These are phyloP conservation scores for Keiferia lycopersicella DNA, from an alignment of 2,888 invertebrate species.

Conservation along the genomic window DNA sequence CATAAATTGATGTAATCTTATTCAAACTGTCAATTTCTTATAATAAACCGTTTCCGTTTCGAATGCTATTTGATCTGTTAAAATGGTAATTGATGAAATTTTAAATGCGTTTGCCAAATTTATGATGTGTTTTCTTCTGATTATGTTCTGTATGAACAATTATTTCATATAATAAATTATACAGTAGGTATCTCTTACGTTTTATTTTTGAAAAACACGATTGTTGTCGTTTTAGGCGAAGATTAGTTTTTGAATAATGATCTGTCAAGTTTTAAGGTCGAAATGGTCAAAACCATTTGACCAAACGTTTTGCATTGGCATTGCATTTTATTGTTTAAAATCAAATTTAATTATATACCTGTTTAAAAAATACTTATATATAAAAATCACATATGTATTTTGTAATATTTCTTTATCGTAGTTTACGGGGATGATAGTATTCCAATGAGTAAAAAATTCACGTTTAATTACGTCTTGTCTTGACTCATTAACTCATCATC, in stretches of 20 bases:
- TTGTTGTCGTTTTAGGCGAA: slow-evolving; percentile 13
- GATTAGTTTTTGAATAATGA: slow-evolving; percentile 18
- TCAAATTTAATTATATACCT: neutral
- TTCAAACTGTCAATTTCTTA: slow-evolving; percentile 51
- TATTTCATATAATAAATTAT: slow-evolving; percentile 32
- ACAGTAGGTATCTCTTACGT: slow-evolving; percentile 4
- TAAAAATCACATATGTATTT: no score
- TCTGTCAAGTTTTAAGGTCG: neutral
- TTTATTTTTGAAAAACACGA: slow-evolving; percentile 14
- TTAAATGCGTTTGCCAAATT: slow-evolving; percentile 47
- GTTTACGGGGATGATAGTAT: no score
- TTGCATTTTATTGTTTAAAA: slow-evolving; percentile 2
- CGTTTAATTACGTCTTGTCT: neutral
- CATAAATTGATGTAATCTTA: slow-evolving; percentile 60
- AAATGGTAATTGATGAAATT: slow-evolving; percentile 46
- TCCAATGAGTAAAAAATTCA: neutral
- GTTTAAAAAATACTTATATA: no score
- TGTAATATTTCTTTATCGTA: no score
- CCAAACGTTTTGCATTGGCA: neutral
- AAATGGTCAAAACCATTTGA: slow-evolving; percentile 4
- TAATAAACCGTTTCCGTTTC: slow-evolving; percentile 50
- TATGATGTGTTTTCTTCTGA: slow-evolving; percentile 39
- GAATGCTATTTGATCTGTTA: slow-evolving; percentile 27
- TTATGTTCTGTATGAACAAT: slow-evolving; percentile 31
- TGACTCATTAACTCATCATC: slow-evolving; percentile 21